Conservation (phyloP, 2,888 invertebrate genomes). For the Lagria hirta region DNA sequence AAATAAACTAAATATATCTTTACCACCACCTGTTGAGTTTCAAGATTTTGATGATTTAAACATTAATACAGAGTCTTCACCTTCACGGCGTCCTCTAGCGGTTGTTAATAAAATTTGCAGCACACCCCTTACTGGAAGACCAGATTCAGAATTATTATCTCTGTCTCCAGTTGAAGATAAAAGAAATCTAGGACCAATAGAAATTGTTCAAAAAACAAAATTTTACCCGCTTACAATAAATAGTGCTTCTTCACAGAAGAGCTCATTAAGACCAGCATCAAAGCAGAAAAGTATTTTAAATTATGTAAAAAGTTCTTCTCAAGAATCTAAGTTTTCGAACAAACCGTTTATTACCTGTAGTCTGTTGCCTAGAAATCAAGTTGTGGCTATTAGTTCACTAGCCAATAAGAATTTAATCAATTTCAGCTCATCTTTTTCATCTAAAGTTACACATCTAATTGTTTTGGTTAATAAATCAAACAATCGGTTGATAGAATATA, state of each 20-base stretch:
- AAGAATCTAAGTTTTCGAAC: constrained; percentile 10
- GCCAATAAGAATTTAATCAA: constrained; percentile 45
- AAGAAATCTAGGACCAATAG: constrained; percentile 32
- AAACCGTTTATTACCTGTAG: constrained; percentile 47
- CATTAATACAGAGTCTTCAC: background rate
- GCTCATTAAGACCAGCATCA: constrained; percentile 12
- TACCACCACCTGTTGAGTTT: constrained; percentile 37
- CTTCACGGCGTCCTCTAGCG: constrained; percentile 10
- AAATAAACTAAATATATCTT: constrained; percentile 19
- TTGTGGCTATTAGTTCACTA: constrained; percentile 40
- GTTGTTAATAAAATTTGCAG: constrained; percentile 20
- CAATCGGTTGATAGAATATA: constrained; percentile 46
- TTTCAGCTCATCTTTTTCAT: constrained; percentile 39
- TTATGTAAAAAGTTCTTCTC: constrained; percentile 35
- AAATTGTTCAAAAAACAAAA: constrained; percentile 34
- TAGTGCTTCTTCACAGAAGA: constrained; percentile 22
- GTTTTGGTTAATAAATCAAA: constrained; percentile 43
- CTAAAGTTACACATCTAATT: constrained; percentile 49
- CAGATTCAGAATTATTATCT: constrained; percentile 1
- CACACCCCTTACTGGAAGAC: constrained; percentile 24
- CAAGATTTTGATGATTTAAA: constrained; percentile 26
- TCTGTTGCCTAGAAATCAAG: constrained; percentile 43
- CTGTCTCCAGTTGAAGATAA: constrained; percentile 15
- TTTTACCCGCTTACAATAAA: constrained; percentile 41
- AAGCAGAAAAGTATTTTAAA: constrained; percentile 48